Percentiles rank a stretch among this genome's conserved stretches.
These are phyloP conservation scores for Hypothenemus hampei DNA, from an alignment of 1,140 invertebrate genomes.

Conservation along the genomic window DNA sequence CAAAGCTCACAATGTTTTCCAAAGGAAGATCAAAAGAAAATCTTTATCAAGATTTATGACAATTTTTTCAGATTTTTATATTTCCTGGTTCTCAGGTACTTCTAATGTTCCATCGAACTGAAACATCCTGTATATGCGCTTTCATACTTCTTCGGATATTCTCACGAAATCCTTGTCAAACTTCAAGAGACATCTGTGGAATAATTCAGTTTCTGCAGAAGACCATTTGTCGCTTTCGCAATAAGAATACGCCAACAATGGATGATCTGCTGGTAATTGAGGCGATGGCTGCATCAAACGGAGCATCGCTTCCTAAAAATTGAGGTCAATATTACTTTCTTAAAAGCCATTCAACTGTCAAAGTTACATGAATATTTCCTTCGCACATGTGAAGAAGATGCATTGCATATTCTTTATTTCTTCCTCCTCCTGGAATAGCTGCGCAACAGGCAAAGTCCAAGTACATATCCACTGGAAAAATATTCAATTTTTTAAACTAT, in stretches of 20 bases:
- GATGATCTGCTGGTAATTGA: constrained; percentile 68
- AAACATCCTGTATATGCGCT: constrained; percentile 58
- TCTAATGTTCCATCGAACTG: no score
- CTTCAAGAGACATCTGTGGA: constrained; percentile 81
- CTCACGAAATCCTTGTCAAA: constrained; percentile 91
- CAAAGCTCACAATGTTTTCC: no score
- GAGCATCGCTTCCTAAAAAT: constrained; percentile 70
- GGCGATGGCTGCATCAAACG: constrained; percentile 68
- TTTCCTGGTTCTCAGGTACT: no score
- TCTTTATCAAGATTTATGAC: no score
- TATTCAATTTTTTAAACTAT: background rate
- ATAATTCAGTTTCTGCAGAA: constrained; percentile 78
- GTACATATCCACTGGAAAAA: constrained; percentile 68
- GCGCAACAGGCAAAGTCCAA: constrained; percentile 91
- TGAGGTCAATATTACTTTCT: background rate
- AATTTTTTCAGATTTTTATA: no score
- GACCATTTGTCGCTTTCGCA: constrained; percentile 77
- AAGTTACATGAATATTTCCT: constrained; percentile 78
- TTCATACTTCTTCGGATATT: constrained; percentile 75
- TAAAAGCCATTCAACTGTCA: background rate
- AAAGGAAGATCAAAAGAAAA: no score
- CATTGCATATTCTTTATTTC: constrained; percentile 92
- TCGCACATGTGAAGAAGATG: constrained; percentile 81
- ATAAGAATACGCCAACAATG: constrained; percentile 66
- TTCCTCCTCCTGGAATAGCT: constrained; percentile 81